Evolutionary conservation across 2,888 invertebrate genomes (phyloP).

Genomic region (Troides helena): DNA sequence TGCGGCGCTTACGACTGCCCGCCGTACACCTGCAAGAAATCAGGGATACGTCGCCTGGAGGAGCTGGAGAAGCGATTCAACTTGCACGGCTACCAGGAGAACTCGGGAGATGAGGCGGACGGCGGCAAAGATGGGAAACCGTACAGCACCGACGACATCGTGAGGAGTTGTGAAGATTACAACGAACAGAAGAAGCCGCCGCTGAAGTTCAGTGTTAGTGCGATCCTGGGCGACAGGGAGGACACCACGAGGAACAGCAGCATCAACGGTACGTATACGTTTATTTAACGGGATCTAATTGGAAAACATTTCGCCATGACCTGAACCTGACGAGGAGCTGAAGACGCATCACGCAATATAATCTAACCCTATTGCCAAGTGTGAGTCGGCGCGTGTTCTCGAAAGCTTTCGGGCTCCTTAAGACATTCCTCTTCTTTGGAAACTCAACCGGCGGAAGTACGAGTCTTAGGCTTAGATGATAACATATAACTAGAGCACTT

Average conservation of each 20-base stretch:
- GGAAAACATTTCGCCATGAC: no score
- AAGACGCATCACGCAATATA: no score
- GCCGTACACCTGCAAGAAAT: slow-evolving; percentile 70
- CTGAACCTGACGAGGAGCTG: no score
- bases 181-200: slow-evolving; percentile 84
- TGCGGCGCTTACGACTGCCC: slow-evolving; percentile 81
- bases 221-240: slow-evolving; percentile 87
- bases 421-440: no score
- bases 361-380: no score
- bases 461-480: no score
- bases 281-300: background rate
- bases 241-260: slow-evolving; percentile 51
- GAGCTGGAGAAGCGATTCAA: slow-evolving; percentile 71
- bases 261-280: slow-evolving; percentile 58
- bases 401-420: no score
- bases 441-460: no score
- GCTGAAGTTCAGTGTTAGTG: slow-evolving; percentile 95
- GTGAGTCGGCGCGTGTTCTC: no score
- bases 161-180: slow-evolving; percentile 65
- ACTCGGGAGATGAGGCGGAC: slow-evolving; percentile 63
- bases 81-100: slow-evolving; percentile 63
- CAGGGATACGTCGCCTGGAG: slow-evolving; percentile 65
- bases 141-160: slow-evolving; percentile 64
- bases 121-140: slow-evolving; percentile 45
- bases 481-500: no score